These are phyloP conservation scores for Lapara coniferarum DNA, from an alignment of 2,888 invertebrate genomes.

Conservation along the genomic window DNA sequence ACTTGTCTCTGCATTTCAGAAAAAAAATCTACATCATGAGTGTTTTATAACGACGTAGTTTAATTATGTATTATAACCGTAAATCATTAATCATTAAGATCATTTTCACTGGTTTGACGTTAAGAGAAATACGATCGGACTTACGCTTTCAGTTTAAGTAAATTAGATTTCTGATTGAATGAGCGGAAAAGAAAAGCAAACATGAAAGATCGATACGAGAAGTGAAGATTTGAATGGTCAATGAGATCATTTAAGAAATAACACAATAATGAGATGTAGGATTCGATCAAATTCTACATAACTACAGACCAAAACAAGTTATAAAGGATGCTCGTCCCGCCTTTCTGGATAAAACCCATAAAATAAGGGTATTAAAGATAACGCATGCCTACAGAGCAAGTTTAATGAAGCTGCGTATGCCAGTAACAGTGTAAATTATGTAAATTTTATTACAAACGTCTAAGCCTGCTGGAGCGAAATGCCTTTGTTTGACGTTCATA, in stretches of 20 bases:
- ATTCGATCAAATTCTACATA: not conserved
- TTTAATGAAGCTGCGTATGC: conserved; percentile 24
- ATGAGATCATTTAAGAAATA: not conserved
- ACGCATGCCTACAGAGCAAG: conserved; percentile 16
- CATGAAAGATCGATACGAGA: too few species aligned
- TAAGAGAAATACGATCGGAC: too few species aligned
- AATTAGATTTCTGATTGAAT: too few species aligned
- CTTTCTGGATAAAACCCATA: conserved; percentile 13
- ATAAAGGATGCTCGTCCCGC: conserved; percentile 4
- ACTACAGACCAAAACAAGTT: conserved; percentile 14
- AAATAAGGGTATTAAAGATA: conserved; percentile 15
- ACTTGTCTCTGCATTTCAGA: too few species aligned
- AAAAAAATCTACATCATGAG: too few species aligned
- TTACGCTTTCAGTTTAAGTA: too few species aligned
- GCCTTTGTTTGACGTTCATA: conserved; percentile 34
- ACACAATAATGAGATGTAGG: not conserved
- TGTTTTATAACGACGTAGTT: too few species aligned
- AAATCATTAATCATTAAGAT: too few species aligned
- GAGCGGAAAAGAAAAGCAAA: too few species aligned
- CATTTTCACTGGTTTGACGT: too few species aligned
- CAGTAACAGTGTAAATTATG: conserved; percentile 26
- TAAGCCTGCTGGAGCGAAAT: conserved; percentile 30
- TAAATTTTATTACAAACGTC: conserved; percentile 26
- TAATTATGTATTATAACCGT: too few species aligned
- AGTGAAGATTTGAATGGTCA: too few species aligned